Conservation (phyloP, 1,140 invertebrate genomes). For the Grapholita molesta region DNA sequence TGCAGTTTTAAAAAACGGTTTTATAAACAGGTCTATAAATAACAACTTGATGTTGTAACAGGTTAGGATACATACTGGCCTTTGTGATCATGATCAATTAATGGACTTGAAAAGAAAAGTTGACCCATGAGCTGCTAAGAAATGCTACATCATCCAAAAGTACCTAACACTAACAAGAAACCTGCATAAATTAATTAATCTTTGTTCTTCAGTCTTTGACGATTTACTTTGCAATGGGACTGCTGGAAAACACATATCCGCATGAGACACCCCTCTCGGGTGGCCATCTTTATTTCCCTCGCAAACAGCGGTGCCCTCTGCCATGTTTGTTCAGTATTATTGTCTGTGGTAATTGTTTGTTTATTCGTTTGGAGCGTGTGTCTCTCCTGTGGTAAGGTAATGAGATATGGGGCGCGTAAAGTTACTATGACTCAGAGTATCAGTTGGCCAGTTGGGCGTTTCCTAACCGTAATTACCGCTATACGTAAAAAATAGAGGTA, state of each 20-base stretch:
- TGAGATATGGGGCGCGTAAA: background rate
- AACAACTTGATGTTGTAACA: too few relatives aligned
- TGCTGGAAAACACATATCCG: background rate
- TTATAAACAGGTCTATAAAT: too few relatives aligned
- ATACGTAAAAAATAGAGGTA: too few relatives aligned
- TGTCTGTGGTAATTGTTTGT: slow-evolving; percentile 7
- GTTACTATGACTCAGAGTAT: background rate
- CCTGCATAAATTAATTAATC: background rate
- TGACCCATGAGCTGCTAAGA: too few relatives aligned
- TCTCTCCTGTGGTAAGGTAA: background rate
- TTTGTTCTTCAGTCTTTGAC: background rate
- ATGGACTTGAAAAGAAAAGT: too few relatives aligned
- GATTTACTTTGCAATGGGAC: background rate
- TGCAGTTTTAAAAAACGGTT: too few relatives aligned
- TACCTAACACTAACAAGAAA: too few relatives aligned
- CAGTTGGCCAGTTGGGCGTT: background rate
- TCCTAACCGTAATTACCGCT: too few relatives aligned
- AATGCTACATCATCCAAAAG: too few relatives aligned
- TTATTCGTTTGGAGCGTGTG: background rate
- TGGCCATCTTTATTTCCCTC: slow-evolving; percentile 7
- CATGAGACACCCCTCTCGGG: background rate
- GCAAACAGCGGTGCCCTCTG: slow-evolving; percentile 11
- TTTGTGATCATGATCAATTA: too few relatives aligned
- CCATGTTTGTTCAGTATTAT: slow-evolving; percentile 1
- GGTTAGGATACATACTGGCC: too few relatives aligned